Conservation (phyloP, 1,140 invertebrate species). For the Bombus superbus region DNA sequence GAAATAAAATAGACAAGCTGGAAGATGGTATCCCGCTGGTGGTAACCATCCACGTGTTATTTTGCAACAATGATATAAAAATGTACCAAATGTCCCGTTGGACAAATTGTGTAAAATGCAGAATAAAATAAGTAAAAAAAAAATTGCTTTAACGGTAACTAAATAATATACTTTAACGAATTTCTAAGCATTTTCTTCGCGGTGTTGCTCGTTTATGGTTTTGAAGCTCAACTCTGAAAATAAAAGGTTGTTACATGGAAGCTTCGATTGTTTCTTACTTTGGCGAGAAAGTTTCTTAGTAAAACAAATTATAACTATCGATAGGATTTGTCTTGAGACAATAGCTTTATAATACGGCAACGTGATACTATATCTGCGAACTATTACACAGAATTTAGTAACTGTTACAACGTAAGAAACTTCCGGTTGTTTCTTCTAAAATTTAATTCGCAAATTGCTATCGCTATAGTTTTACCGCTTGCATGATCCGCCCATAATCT, state of each 20-base stretch:
- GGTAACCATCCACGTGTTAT: too few species aligned
- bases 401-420: neutral
- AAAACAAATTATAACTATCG: neutral
- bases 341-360: neutral
- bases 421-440: neutral
- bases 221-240: neutral
- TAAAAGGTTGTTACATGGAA: neutral
- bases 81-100: too few species aligned
- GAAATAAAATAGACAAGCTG: too few species aligned
- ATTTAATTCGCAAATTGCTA: conserved; percentile 2
- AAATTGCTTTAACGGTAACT: neutral
- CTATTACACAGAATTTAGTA: neutral
- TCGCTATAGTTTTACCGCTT: neutral
- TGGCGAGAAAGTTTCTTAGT: neutral
- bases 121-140: too few species aligned
- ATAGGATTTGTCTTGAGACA: neutral
- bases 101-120: too few species aligned
- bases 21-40: too few species aligned
- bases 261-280: neutral
- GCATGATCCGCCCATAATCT: too few species aligned
- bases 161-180: too few species aligned
- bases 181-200: too few species aligned
- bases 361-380: neutral
- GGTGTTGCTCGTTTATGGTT: neutral
- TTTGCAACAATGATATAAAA: too few species aligned